A percentile compares a stretch with the other conserved stretches of the same genome.
phyloP scores from a whole-genome alignment of 2,113 vertebrate species.

The Emydocephalus ijimae region DNA sequence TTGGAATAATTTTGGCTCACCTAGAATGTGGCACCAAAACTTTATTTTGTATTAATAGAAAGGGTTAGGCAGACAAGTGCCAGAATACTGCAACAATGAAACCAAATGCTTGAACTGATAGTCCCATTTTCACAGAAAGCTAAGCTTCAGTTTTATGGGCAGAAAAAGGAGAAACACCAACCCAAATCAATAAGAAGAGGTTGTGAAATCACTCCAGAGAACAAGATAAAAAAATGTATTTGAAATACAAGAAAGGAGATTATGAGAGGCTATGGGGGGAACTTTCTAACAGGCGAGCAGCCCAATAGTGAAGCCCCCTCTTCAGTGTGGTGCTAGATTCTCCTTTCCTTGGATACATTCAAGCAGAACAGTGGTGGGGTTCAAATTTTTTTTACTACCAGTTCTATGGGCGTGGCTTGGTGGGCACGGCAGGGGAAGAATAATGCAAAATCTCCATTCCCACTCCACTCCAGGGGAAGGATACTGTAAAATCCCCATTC shows the following conservation, averaged over 20 bases:
- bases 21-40: conserved; percentile 18
- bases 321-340: background rate
- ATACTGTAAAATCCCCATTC: too few species aligned
- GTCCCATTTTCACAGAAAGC: conserved; percentile 27
- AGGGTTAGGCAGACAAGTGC: conserved; percentile 42
- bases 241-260: background rate
- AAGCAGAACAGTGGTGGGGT: too few species aligned
- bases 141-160: too few species aligned
- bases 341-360: background rate
- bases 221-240: background rate
- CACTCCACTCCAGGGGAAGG: too few species aligned
- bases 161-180: background rate
- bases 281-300: background rate
- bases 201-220: background rate
- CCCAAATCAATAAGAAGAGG: background rate
- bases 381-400: too few species aligned
- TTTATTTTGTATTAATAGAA: conserved; percentile 46
- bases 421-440: too few species aligned
- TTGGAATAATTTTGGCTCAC: conserved; percentile 28
- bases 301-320: too few species aligned
- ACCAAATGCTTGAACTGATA: conserved; percentile 46
- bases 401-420: too few species aligned
- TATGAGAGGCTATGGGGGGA: background rate
- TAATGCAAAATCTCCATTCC: too few species aligned
- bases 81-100: conserved; percentile 41